Base-by-base conservation (phyloP, 1,140 invertebrate genomes). In the Phortica variegata region DNA sequence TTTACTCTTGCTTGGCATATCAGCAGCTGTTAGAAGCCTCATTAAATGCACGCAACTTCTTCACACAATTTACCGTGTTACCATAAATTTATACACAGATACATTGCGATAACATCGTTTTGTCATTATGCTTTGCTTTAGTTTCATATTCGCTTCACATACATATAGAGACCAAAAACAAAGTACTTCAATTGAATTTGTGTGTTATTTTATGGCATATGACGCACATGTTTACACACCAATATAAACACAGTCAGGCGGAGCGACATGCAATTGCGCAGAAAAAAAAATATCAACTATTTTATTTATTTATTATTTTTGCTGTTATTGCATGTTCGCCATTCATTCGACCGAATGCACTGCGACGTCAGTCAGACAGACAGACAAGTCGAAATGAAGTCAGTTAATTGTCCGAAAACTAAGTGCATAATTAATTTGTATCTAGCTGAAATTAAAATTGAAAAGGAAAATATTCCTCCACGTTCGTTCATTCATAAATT, bases 341-440 rank as follows among this genome's bases (percentile, higher is more conserved):
- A 29, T 29, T 7, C 6, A 7, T 6, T 6, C 26, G 6, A 7
- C 26, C 26, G 12, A 7, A 6, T 7, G 26, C 26, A 29, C 26
- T 29, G 6, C 26, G 12, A 29, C 26, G 12, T 29, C 26, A 29
- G 12, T 12, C 12, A 29, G 26, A 12, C 13, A 20, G 31, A 23
- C 20, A 20, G n/a, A 33, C 20, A 43, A 29, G 23, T 40, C 34
- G 44, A 36, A 47, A 42, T 47, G 37, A 12, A 16, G 31, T 31
- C 33, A 18, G 15, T 9, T 17, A 38, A 40, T 17, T 3, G 15
- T 39, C 33, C 43, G 44, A 34, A 38, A 38, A 61, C 47, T 60
- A 43, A 61, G 52, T 36, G 51, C 41, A 49, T 62, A 68, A 66
- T 68, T 66, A 57, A 66, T 62, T 60, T 55, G 39, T 52, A 57